These are phyloP conservation scores for Campoletis sonorensis DNA, from an alignment of 1,140 invertebrate species.

Conservation along the genomic window DNA sequence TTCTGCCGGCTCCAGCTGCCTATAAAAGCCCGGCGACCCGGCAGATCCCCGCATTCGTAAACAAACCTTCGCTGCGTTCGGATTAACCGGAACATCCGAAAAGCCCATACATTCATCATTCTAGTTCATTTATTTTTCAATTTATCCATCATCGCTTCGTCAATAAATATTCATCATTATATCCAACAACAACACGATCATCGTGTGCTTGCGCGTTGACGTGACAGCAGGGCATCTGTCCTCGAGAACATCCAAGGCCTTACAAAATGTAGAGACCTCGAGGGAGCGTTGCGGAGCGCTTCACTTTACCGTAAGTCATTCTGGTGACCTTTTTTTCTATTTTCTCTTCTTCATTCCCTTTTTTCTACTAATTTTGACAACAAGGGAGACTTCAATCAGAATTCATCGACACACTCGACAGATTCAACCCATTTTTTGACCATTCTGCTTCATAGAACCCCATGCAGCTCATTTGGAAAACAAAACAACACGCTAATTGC, in stretches of 20 bases:
- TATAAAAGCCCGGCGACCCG: constrained; percentile 68
- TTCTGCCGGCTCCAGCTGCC: constrained; percentile 49
- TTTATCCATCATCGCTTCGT: background rate
- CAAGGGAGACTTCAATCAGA: background rate
- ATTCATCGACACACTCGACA: background rate
- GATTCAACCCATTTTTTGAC: no score
- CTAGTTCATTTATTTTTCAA: background rate
- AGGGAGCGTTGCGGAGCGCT: constrained; percentile 67
- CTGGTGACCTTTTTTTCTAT: background rate
- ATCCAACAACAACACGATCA: background rate
- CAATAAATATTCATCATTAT: background rate
- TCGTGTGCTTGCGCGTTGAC: background rate
- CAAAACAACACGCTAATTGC: no score
- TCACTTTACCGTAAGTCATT: constrained; percentile 72
- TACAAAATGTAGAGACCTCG: constrained; percentile 47
- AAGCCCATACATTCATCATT: constrained; percentile 22
- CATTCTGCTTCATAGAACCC: no score
- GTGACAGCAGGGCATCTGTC: constrained; percentile 5
- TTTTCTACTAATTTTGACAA: background rate
- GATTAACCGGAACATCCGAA: constrained; percentile 61
- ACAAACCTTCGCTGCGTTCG: constrained; percentile 65
- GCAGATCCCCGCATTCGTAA: constrained; percentile 68
- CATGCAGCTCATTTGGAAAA: no score
- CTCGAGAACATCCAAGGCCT: background rate
- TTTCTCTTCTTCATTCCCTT: background rate